phyloP scores from a whole-genome alignment of 2,888 invertebrate species.

The Pachymerium ferrugineum region DNA sequence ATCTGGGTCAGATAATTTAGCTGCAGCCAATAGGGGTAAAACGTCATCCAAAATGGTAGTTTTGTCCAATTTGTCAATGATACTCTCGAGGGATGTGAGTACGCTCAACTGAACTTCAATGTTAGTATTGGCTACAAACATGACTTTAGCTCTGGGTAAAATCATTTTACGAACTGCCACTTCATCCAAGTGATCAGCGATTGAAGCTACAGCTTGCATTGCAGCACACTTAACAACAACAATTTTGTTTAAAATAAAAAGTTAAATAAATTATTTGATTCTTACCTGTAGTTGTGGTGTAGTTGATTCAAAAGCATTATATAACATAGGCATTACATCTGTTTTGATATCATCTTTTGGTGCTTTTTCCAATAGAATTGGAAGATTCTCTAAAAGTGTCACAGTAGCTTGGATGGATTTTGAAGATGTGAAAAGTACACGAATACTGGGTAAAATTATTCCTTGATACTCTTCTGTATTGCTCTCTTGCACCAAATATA shows the following conservation, averaged over 20 bases:
- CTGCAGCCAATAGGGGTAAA: conserved; percentile 77
- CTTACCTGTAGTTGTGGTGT: conserved; percentile 83
- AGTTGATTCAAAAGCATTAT: conserved; percentile 77
- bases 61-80: conserved; percentile 76
- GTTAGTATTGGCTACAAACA: conserved; percentile 68
- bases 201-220: conserved; percentile 76
- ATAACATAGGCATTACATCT: conserved; percentile 80
- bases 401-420: conserved; percentile 69
- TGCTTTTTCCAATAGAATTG: conserved; percentile 81
- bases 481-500: conserved; percentile 74
- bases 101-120: conserved; percentile 52
- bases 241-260: not conserved
- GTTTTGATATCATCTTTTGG: conserved; percentile 68
- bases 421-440: conserved; percentile 46
- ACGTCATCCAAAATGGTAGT: conserved; percentile 84
- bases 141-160: conserved; percentile 69
- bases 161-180: conserved; percentile 71
- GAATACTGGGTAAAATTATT: conserved; percentile 68
- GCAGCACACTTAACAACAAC: conserved; percentile 67
- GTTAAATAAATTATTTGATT: not conserved
- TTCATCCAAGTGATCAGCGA: conserved; percentile 77
- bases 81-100: conserved; percentile 58
- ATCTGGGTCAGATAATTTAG: conserved; percentile 80
- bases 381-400: conserved; percentile 80
- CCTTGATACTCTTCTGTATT: conserved; percentile 71